These are phyloP conservation scores for Apodemus agrarius DNA, from an alignment of 2,797 vertebrate genomes.

Conservation along the genomic window DNA sequence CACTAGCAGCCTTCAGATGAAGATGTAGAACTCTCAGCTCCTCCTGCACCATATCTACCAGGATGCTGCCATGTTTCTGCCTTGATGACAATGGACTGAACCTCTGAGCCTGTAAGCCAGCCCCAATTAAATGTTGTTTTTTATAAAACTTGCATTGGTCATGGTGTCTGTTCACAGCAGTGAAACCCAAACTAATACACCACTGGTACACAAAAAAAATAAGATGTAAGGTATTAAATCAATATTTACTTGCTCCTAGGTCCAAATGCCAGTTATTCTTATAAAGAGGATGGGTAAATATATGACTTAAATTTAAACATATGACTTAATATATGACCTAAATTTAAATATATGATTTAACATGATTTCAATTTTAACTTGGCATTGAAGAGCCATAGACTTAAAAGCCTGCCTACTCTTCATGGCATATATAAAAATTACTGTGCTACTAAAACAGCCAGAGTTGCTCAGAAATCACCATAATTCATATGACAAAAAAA, in stretches of 20 bases:
- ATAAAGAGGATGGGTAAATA: neutral
- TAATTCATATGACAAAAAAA: neutral
- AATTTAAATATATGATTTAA: too few relatives aligned
- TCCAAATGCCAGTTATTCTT: neutral
- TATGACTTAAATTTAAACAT: too few relatives aligned
- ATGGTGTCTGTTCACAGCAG: too few relatives aligned
- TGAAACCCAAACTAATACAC: too few relatives aligned
- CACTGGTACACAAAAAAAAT: rapidly evolving
- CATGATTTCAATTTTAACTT: neutral
- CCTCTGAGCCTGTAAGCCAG: too few relatives aligned
- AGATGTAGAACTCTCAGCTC: too few relatives aligned
- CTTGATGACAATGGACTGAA: too few relatives aligned
- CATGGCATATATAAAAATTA: neutral
- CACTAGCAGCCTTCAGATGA: too few relatives aligned
- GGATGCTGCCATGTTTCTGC: too few relatives aligned
- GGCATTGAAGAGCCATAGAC: neutral
- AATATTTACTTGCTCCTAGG: neutral
- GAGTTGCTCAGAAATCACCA: neutral
- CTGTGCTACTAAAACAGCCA: neutral
- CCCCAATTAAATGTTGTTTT: too few relatives aligned
- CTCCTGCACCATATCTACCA: too few relatives aligned
- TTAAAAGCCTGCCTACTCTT: neutral
- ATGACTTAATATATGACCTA: neutral
- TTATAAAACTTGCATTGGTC: too few relatives aligned
- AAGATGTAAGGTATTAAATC: neutral